Evolutionary conservation across 2,888 invertebrate genomes (phyloP), one percentile per base, ranked within the genome.

Genomic region (Apamea crenata): DNA sequence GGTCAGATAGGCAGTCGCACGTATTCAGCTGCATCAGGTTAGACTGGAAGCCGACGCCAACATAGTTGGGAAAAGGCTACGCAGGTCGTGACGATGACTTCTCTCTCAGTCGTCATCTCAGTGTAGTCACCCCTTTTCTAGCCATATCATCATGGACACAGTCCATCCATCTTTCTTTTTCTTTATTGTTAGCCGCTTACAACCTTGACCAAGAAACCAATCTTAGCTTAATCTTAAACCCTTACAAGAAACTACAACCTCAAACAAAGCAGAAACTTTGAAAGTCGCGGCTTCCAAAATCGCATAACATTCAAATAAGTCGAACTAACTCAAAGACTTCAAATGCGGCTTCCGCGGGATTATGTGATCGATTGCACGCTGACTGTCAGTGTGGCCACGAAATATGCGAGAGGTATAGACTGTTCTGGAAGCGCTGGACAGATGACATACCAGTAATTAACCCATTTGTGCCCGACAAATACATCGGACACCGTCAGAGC

Each of bases 221-320:
- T 56, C 25, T 25, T 5, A 0, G n/a, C 65, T 50, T 59, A 72
- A 73, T 56, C 50, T 44, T 32, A 14, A 72, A 80, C 40, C 32
- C 47, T 80, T 18, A n/a, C 44, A 36, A 47, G 50, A 68, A 67
- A 80, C 72, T 67, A 72, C n/a, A 69, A 21, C 44, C 8, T 65
- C 50, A 69, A 59, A 53, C 53, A 79, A 63, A 65, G 50, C 44
- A 32, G 8, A 32, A 4, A 61, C 25, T 69, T 83, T 14, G 14
- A 36, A 75, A 69, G 29, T 71, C 36, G 50, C 68, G 68, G 72
- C 65, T 75, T 61, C 36, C 16, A 36, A 83, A 83, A 63, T 79
- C 74, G 50, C 59, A 32, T 44, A 61, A 83, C 61, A 71, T 78
- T 83, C 61, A 74, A 82, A 83, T 79, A 63, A 79, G 63, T 56